phyloP scores from a whole-genome alignment of 2,888 invertebrate genomes.

The Rhingia campestris region DNA sequence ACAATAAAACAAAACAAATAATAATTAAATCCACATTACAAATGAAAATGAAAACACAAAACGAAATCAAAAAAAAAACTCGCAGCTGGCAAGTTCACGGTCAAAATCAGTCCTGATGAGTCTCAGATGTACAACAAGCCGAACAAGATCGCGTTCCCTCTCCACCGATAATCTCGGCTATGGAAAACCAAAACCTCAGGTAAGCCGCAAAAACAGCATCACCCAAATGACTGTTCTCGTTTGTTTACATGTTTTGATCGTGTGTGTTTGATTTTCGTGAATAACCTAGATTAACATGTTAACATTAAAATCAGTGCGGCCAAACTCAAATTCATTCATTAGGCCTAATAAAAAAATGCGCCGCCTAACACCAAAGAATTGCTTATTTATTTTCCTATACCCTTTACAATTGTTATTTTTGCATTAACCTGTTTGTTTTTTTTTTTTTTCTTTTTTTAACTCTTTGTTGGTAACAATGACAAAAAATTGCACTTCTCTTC shows the following conservation, averaged over 20 bases:
- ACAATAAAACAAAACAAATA: constrained; percentile 47
- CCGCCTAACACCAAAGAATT: constrained; percentile 24
- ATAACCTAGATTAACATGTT: constrained; percentile 55
- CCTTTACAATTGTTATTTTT: background rate
- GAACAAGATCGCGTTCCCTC: constrained; percentile 77
- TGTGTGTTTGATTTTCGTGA: constrained; percentile 20
- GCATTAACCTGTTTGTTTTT: constrained; percentile 24
- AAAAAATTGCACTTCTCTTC: constrained; percentile 38
- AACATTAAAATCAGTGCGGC: constrained; percentile 26
- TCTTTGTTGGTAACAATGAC: background rate
- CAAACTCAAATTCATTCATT: constrained; percentile 45
- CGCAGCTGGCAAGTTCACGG: constrained; percentile 77
- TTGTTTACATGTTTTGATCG: constrained; percentile 40
- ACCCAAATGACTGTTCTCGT: constrained; percentile 36
- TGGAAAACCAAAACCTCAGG: constrained; percentile 61
- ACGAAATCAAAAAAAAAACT: constrained; percentile 25
- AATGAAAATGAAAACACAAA: constrained; percentile 39
- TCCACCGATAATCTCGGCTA: constrained; percentile 74
- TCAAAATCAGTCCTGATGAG: constrained; percentile 79
- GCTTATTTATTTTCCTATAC: background rate
- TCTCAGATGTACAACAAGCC: constrained; percentile 77
- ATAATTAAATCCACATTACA: constrained; percentile 42
- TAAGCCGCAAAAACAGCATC: constrained; percentile 49
- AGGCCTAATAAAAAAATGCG: constrained; percentile 10
- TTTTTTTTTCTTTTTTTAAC: background rate